Evolutionary conservation across 2,113 vertebrate species (phyloP).

Genomic region (Osmerus eperlanus): DNA sequence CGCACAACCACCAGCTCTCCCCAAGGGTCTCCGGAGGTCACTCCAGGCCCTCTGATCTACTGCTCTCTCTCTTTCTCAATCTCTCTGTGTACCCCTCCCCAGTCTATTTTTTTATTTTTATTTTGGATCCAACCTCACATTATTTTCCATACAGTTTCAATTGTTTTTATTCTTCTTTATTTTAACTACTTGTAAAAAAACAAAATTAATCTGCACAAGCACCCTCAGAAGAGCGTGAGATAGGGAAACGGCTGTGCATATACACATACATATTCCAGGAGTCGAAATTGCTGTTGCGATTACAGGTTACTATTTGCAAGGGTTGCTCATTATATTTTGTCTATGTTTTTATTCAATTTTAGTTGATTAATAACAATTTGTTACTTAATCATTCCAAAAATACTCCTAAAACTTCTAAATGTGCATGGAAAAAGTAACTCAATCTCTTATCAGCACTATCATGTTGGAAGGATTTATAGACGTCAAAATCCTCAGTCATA

Average conservation of each 20-base stretch:
- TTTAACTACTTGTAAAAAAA: background rate
- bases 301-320: conserved; percentile 25
- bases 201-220: background rate
- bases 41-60: conserved; percentile 59
- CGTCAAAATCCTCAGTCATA: no score
- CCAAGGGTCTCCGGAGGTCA: conserved; percentile 58
- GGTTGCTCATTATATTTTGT: conserved; percentile 27
- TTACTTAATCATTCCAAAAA: background rate
- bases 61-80: conserved; percentile 36
- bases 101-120: conserved; percentile 45
- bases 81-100: conserved; percentile 24
- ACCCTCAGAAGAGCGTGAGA: no score
- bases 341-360: conserved; percentile 8
- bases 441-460: background rate
- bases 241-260: no score
- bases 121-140: conserved; percentile 21
- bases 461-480: background rate
- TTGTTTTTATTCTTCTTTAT: background rate
- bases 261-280: no score
- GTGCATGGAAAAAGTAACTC: background rate
- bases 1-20: conserved; percentile 41
- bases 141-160: conserved; percentile 19
- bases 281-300: conserved; percentile 15
- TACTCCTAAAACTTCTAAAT: background rate
- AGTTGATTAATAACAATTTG: conserved; percentile 16